Base-by-base conservation (phyloP, 2,797 vertebrate genomes). In the Sebastes melanostomus region DNA sequence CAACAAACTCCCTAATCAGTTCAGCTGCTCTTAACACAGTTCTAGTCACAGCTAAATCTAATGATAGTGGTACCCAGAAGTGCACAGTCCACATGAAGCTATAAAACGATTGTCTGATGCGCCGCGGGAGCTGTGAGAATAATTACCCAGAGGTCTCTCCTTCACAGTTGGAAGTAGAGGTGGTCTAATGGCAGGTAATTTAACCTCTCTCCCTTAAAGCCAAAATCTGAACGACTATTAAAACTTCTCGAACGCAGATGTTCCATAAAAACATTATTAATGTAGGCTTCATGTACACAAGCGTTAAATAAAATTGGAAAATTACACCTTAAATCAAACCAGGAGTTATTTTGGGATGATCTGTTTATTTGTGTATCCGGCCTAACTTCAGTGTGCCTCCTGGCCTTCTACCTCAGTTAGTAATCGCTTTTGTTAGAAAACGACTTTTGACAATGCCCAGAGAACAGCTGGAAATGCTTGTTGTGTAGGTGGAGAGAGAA, bases 111-210 rank as follows among this genome's bases (percentile, higher is more conserved):
- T 81, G 83, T 83, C 80, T 82, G 67, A 80, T 72, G 62, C 67
- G n/a, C 84, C 14, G 46, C 60, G 11, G 78, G 77, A 72, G 59
- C 62, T 34, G 74, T 69, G 66, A 84, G 78, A 90, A 85, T 88
- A 85, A 90, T 88, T 87, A 85, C 66, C 32, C 54, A 72, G 46
- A 84, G 78, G 75, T 82, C 70, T 77, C 32, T 60, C 6, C 70
- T 76, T 73, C 89, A 42, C 83, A 74, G 80, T 36, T 66, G 75
- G 80, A 83, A 30, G 52, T 18, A 62, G 63, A 87, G 56, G 52
- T 75, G 72, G 52, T 75, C 58, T 88, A 58, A 87, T 77, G 82
- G 69, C 85, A 81, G 75, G 38, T 69, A 66, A 83, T 88, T 81
- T 83, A 77, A 82, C 81, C 67, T 75, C 24, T 32, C 66, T 73